A percentile compares a stretch with the other conserved stretches of the same genome.
phyloP scores from a whole-genome alignment of 2,888 invertebrate species.

The Cephus spinipes region DNA sequence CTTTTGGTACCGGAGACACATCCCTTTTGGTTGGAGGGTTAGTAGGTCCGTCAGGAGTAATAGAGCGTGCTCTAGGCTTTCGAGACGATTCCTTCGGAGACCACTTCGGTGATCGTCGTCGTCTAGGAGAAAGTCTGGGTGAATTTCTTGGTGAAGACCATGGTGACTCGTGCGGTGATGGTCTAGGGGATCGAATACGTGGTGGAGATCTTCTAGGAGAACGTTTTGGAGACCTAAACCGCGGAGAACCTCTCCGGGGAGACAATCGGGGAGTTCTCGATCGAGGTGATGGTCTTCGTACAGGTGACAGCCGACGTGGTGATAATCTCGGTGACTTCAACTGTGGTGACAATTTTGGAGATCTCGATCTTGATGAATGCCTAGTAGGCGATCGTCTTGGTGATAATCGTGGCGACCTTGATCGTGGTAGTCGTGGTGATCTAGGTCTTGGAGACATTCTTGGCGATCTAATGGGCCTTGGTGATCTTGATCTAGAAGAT shows the following conservation, averaged over 20 bases:
- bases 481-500: constrained; percentile 37
- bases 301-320: constrained; percentile 30
- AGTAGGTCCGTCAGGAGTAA: constrained; percentile 37
- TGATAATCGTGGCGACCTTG: constrained; percentile 43
- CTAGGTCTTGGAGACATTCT: constrained; percentile 43
- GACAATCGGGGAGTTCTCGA: constrained; percentile 23
- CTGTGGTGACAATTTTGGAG: constrained; percentile 28
- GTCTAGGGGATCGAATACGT: constrained; percentile 12
- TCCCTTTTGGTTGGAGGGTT: constrained; percentile 15
- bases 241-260: constrained; percentile 15
- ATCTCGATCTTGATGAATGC: neutral
- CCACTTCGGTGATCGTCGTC: constrained; percentile 43
- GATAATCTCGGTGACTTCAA: constrained; percentile 48
- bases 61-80: constrained; percentile 36
- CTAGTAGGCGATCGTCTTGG: constrained; percentile 30
- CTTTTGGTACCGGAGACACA: constrained; percentile 30
- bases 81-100: constrained; percentile 51
- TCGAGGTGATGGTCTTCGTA: constrained; percentile 36
- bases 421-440: constrained; percentile 36
- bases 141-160: constrained; percentile 40
- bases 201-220: constrained; percentile 28
- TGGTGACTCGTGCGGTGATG: constrained; percentile 16
- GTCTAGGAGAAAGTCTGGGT: constrained; percentile 47
- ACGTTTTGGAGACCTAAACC: constrained; percentile 20
- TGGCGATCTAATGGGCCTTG: constrained; percentile 42